Evolutionary conservation across 2,888 invertebrate genomes (phyloP).

Genomic region (Gryllus longicercus): DNA sequence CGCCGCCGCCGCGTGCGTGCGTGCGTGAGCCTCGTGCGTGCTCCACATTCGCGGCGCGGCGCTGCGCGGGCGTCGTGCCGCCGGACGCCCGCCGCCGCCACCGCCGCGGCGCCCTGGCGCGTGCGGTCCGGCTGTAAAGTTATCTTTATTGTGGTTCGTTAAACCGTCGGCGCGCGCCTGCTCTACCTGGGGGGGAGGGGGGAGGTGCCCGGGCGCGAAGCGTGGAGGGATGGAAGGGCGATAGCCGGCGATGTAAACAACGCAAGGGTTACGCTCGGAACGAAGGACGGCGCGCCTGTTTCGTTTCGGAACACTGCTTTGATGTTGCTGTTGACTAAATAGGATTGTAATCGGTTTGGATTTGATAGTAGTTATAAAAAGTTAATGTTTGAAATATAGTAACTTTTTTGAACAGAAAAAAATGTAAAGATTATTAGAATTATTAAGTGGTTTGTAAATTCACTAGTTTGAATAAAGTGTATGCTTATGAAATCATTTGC

Average conservation of each 20-base stretch:
- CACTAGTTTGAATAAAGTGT: too few species aligned
- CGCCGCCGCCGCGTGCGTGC: not conserved
- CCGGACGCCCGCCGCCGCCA: not conserved
- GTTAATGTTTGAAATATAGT: too few species aligned
- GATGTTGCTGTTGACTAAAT: too few species aligned
- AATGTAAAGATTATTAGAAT: too few species aligned
- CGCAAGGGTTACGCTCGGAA: not conserved
- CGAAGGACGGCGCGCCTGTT: not conserved
- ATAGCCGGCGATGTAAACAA: not conserved
- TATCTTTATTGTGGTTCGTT: conserved; percentile 17
- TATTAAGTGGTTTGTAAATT: too few species aligned
- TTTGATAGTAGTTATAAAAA: too few species aligned
- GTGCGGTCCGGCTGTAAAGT: not conserved
- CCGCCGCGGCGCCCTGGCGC: not conserved
- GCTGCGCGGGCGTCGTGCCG: not conserved
- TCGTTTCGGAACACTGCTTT: not conserved
- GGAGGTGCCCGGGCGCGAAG: not conserved
- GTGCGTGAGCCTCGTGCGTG: not conserved
- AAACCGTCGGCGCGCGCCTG: not conserved
- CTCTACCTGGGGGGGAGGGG: not conserved
- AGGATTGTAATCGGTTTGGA: too few species aligned
- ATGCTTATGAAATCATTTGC: too few species aligned
- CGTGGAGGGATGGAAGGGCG: not conserved
- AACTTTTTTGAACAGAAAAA: too few species aligned
- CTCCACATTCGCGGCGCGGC: not conserved